phyloP scores from a whole-genome alignment of 2,113 vertebrate species.

The Gallinago paraguaiae region DNA sequence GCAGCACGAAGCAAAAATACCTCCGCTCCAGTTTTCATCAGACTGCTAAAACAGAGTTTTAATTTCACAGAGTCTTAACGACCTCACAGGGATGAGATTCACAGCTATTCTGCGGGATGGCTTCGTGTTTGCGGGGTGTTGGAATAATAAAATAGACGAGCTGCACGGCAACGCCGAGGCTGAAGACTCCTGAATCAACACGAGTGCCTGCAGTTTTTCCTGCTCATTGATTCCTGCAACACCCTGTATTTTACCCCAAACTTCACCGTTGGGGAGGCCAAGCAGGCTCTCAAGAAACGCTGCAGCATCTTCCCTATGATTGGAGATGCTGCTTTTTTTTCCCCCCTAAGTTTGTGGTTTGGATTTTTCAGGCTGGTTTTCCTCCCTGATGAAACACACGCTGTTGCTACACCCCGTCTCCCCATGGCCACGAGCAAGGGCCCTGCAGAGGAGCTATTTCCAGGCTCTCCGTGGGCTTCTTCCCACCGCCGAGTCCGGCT shows the following conservation, averaged over 20 bases:
- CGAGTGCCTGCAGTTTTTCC: background rate
- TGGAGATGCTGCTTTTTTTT: background rate
- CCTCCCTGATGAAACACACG: background rate
- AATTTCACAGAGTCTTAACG: background rate
- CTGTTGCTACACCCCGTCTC: background rate
- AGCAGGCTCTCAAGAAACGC: background rate
- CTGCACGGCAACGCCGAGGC: background rate
- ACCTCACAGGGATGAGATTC: background rate
- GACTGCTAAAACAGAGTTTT: background rate
- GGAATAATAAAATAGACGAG: background rate
- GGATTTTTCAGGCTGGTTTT: background rate
- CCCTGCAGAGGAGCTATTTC: background rate
- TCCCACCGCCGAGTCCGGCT: background rate
- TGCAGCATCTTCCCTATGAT: background rate
- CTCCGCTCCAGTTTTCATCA: background rate
- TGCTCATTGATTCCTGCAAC: background rate
- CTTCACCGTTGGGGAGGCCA: background rate
- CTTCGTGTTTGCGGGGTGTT: background rate
- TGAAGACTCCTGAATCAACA: background rate
- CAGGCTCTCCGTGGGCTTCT: background rate
- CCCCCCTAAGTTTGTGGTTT: background rate
- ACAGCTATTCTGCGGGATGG: background rate
- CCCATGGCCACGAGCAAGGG: rapidly evolving
- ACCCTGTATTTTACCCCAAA: background rate
- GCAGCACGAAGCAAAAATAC: background rate